Base-by-base conservation (phyloP, 2,113 vertebrate species). In the Cheilinus undulatus region DNA sequence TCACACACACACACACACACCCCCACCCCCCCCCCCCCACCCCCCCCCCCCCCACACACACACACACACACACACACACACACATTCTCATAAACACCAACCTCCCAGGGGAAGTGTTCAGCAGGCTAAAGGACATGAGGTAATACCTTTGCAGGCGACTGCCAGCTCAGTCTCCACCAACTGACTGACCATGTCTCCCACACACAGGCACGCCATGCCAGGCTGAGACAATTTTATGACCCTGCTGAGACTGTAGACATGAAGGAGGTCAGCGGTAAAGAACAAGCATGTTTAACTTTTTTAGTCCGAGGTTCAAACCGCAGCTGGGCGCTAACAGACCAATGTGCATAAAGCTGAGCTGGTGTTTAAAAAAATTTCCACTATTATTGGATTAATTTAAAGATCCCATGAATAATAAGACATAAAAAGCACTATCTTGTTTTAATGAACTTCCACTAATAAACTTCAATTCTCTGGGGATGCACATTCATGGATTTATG, bases 61-160 rank as follows among this genome's bases (percentile, higher is more conserved):
- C 50, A 27, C 15, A 15, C 20, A 19, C 57, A 40, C 38, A 15
- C 45, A 48, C 45, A 46, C 28, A 38, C 49, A 26, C 15, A 11
- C 20, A 5, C 57, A 28, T 46, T 78, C 46, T 75, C 57, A 74
- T 79, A 63, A 76, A 80, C 69, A 70, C 14, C 13, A 43, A 14
- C 32, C 63, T 90, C 84, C n/a, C 56, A 40, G 3, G 51, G 42
- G 85, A 66, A 48, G 69, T 36, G 63, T 48, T 84, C 57, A 73
- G 50, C 69, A 50, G 68, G 53, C 68, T 58, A 42, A 69, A 78
- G 69, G 63, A 64, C 51, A 86, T 82, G 80, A 89, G 78, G 75
- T 91, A 76, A 91, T 88, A 73, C 69, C 71, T 66, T 52, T 60
- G 22, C 60, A 85, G 77, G 80, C 34, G 4, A 74, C 73, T 79